Percentiles rank a stretch among this genome's conserved stretches.
These are phyloP conservation scores for Campoplex nolae DNA, from an alignment of 2,888 invertebrate genomes.

Conservation along the genomic window DNA sequence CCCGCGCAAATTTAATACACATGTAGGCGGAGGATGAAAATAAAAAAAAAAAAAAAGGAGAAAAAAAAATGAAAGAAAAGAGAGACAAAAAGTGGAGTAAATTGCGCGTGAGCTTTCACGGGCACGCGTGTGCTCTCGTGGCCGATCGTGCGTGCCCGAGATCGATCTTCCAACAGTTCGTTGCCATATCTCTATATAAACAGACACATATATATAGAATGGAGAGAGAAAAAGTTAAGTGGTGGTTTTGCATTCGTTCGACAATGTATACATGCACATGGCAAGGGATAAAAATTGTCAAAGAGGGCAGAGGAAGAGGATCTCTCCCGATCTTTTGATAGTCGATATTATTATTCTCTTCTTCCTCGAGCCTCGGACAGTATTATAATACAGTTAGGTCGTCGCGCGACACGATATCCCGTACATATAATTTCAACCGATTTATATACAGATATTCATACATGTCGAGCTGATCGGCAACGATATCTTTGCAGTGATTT, in stretches of 20 bases:
- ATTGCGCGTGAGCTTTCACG: conserved; percentile 67
- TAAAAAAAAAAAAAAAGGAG: conserved; percentile 6
- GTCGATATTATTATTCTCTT: conserved; percentile 63
- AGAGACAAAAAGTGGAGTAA: conserved; percentile 25
- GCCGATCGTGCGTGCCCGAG: conserved; percentile 70
- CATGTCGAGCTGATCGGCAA: conserved; percentile 75
- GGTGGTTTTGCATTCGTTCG: conserved; percentile 13
- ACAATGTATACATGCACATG: conserved; percentile 6
- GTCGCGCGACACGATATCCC: conserved; percentile 65
- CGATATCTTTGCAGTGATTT: conserved; percentile 69
- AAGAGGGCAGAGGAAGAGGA: conserved; percentile 47
- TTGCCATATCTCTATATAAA: conserved; percentile 6
- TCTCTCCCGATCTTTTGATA: conserved; percentile 48
- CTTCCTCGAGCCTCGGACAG: conserved; percentile 48
- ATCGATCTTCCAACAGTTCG: conserved; percentile 65
- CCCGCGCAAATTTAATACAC: conserved; percentile 36
- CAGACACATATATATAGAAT: background rate
- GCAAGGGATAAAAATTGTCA: conserved; percentile 32
- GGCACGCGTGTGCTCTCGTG: conserved; percentile 65
- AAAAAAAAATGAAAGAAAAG: conserved; percentile 1
- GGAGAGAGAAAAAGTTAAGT: conserved; percentile 24
- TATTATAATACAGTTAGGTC: conserved; percentile 70
- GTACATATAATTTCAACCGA: conserved; percentile 49
- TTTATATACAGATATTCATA: conserved; percentile 26
- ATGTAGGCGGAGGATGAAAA: background rate